Evolutionary conservation across 2,797 vertebrate species (phyloP).

Genomic region (Lateolabrax maculatus): DNA sequence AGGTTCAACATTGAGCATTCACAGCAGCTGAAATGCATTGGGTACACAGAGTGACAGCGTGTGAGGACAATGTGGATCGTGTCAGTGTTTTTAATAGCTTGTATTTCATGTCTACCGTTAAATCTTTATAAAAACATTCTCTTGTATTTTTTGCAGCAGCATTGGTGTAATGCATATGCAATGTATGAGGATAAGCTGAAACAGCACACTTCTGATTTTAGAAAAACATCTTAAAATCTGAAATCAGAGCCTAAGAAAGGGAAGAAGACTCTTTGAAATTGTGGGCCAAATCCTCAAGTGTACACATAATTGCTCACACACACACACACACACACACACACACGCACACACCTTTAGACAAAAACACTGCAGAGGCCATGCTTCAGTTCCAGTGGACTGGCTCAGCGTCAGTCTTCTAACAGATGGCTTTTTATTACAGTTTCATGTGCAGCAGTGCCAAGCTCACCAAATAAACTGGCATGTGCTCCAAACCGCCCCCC

Average conservation of each 20-base stretch:
- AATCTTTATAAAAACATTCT: not conserved
- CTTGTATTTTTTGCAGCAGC: conserved; percentile 2
- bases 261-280: conserved; percentile 1
- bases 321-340: not conserved
- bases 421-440: conserved; percentile 84
- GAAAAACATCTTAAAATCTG: conserved; percentile 10
- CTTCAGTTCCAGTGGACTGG: conserved; percentile 54
- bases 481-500: conserved; percentile 54
- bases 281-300: conserved; percentile 15
- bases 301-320: not conserved
- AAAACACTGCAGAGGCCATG: conserved; percentile 20
- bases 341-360: too few species aligned
- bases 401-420: conserved; percentile 68
- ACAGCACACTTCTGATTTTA: not conserved
- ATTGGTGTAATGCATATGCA: not conserved
- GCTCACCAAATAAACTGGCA: conserved; percentile 75
- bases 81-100: not conserved
- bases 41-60: conserved; percentile 1
- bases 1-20: conserved; percentile 15
- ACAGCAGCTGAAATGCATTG: conserved; percentile 26
- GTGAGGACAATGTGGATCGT: not conserved
- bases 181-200: conserved; percentile 6
- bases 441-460: conserved; percentile 76
- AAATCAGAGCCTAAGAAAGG: conserved; percentile 5
- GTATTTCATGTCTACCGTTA: not conserved